Evolutionary conservation across 92 coral and sea anemone genomes (phyloP), one percentile per base, ranked within the genome.

Genomic region (Anthopleura xanthogrammica): DNA sequence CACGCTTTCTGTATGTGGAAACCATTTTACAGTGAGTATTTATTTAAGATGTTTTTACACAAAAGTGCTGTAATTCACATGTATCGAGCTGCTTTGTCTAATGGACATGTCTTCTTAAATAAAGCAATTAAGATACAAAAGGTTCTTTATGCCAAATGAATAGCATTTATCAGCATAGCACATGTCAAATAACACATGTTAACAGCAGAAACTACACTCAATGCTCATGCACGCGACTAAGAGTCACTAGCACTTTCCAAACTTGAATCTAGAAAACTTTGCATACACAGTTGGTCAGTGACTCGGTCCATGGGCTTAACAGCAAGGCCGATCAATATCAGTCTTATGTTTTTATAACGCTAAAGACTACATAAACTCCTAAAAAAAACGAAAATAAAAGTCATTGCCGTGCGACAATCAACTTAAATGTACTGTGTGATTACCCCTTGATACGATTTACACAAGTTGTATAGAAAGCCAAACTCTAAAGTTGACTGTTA

Each of bases 131-230:
- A 87, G 85, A 75, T 80, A 91, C 95, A 91, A 93, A 91, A 89
- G 93, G 76, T 62, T 84, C 93, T 89, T 91, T 93, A 92, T 91
- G 81, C 83, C 78, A 81, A 78, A 41, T 91, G 95, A 93, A 93
- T 92, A 89, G 89, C 95, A 81, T 93, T 93, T 89, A 93, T 93
- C 98, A 78, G 90, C 85, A 88, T 87, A 87, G 98, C 98, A 92
- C 98, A 91, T 93, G 98, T 93, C 95, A 91, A 82, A 91, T 89
- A 81, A 75, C 98, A 93, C 98, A 93, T 93, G 98, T 87, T 91
- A 89, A 91, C 91, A 91, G 79, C 95, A 91, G 95, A 87, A 91
- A 93, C 98, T 91, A 89, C 82, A 75, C 83, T 83, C 87, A 83
- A 80, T 85, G 80, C 79, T 79, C 77, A 79, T 87, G 85, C 87